Evolutionary conservation across 1,140 invertebrate species (phyloP).

Genomic region (Eciton burchellii): DNA sequence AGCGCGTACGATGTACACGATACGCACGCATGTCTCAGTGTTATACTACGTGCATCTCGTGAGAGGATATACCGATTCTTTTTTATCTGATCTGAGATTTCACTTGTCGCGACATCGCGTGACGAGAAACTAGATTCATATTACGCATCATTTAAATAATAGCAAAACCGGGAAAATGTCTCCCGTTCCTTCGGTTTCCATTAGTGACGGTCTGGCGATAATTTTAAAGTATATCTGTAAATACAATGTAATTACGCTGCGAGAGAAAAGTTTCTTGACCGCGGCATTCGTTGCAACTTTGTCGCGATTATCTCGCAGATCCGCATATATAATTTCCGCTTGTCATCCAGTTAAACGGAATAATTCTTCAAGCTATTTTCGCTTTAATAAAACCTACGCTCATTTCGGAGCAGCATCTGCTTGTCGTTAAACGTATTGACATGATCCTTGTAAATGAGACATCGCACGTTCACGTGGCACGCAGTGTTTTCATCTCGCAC

Average conservation of each 20-base stretch:
- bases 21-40: not conserved
- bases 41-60: conserved; percentile 4
- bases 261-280: conserved; percentile 5
- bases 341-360: conserved; percentile 13
- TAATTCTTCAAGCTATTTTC: conserved; percentile 50
- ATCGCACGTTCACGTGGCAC: conserved; percentile 1
- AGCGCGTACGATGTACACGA: conserved; percentile 13
- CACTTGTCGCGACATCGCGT: conserved; percentile 2
- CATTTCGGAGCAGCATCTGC: not conserved
- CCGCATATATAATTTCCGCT: conserved; percentile 31
- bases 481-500: conserved; percentile 20
- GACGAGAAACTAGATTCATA: conserved; percentile 19
- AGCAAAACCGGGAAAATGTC: not conserved
- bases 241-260: not conserved
- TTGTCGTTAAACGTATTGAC: conserved; percentile 33
- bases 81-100: conserved; percentile 49
- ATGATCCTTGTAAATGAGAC: conserved; percentile 34
- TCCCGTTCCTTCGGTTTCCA: not conserved
- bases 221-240: not conserved
- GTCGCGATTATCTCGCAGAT: not conserved
- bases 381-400: conserved; percentile 30
- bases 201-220: not conserved
- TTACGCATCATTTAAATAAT: conserved; percentile 31
- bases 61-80: conserved; percentile 31
- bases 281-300: not conserved